Percentiles rank a stretch among this genome's conserved stretches.
phyloP scores from a whole-genome alignment of 2,888 invertebrate genomes.

The Apamea epomidion region DNA sequence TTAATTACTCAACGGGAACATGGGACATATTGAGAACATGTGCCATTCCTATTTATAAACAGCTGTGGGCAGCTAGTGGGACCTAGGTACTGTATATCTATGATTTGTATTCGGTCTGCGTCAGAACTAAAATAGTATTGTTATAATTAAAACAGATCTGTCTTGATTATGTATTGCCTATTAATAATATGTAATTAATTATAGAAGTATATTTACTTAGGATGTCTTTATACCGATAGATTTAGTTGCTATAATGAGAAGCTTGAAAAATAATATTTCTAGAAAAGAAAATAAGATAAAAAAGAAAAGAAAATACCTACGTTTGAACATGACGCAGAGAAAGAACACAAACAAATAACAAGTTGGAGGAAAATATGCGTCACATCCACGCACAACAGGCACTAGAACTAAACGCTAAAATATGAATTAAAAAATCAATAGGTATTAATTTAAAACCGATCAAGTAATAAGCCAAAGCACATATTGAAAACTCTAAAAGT shows the following conservation, averaged over 20 bases:
- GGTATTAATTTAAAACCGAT: slow-evolving; percentile 18
- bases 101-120: slow-evolving; percentile 37
- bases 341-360: not conserved
- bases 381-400: not conserved
- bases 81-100: slow-evolving; percentile 14
- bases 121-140: slow-evolving; percentile 34
- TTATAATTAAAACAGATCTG: slow-evolving; percentile 36
- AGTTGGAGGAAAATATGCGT: not conserved
- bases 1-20: slow-evolving; percentile 78
- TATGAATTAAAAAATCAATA: slow-evolving; percentile 9
- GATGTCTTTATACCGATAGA: not conserved
- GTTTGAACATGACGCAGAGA: not conserved
- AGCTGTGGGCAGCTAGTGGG: slow-evolving; percentile 24
- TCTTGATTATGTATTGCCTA: slow-evolving; percentile 11
- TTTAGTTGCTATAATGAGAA: not conserved
- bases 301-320: not conserved
- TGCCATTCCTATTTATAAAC: slow-evolving; percentile 48
- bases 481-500: slow-evolving; percentile 11
- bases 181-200: slow-evolving; percentile 22
- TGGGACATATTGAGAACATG: slow-evolving; percentile 69
- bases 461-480: slow-evolving; percentile 13
- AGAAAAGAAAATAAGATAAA: not conserved
- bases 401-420: not conserved
- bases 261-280: not conserved
- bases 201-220: too few relatives aligned